phyloP scores from a whole-genome alignment of 2,113 vertebrate species.

The Etia nguti region DNA sequence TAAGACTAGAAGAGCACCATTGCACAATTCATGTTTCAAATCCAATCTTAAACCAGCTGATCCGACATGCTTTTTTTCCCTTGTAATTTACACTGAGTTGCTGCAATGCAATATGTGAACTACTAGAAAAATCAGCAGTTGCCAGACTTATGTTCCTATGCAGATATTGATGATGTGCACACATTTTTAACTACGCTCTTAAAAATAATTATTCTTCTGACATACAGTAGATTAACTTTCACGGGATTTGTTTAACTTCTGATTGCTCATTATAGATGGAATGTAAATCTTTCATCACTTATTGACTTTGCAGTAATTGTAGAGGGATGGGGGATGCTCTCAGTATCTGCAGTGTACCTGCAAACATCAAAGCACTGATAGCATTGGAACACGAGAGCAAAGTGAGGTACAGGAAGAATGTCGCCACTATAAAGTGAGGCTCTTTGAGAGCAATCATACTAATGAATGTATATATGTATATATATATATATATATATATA shows the following conservation, averaged over 20 bases:
- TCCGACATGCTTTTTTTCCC: background rate
- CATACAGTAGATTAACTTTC: background rate
- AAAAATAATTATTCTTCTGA: background rate
- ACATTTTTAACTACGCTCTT: background rate
- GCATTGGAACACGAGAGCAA: background rate
- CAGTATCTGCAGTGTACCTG: background rate
- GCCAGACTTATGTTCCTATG: background rate
- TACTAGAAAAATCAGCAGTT: background rate
- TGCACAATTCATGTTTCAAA: background rate
- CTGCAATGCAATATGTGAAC: background rate
- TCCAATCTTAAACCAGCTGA: background rate
- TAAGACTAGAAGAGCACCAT: background rate
- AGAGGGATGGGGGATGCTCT: background rate
- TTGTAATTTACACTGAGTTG: background rate
- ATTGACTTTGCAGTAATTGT: slow-evolving; percentile 23
- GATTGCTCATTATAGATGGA: slow-evolving; percentile 7
- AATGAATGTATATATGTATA: background rate
- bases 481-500: too few species aligned
- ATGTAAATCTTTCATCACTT: slow-evolving; percentile 16
- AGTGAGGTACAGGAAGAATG: background rate
- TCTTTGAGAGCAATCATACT: background rate
- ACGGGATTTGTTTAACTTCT: background rate
- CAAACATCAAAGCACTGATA: background rate
- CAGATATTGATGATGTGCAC: background rate
- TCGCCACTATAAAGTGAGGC: background rate